phyloP scores from a whole-genome alignment of 2,113 vertebrate species.

The Mustela lutreola region DNA sequence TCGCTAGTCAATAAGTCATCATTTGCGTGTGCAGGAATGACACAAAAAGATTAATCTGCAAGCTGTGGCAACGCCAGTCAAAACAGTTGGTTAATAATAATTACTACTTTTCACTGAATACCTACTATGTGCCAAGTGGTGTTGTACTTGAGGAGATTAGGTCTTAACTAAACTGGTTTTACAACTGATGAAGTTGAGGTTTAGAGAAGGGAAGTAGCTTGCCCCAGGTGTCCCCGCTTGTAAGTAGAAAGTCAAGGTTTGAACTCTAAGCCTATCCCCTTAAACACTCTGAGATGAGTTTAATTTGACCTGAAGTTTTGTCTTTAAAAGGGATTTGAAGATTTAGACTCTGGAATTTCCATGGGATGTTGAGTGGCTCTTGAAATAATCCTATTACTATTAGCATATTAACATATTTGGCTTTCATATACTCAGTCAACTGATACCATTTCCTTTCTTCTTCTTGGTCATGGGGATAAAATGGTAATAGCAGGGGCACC shows the following conservation, averaged over 20 bases:
- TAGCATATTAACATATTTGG: not conserved
- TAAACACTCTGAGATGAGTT: not conserved
- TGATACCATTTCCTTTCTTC: not conserved
- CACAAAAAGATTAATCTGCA: not conserved
- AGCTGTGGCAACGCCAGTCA: not conserved
- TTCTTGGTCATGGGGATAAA: not conserved
- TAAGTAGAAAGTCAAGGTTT: not conserved
- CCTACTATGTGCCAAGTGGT: not conserved
- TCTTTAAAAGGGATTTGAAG: not conserved
- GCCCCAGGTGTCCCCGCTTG: not conserved
- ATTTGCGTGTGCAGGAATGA: not conserved
- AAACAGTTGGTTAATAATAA: constrained; percentile 44
- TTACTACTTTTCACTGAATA: constrained; percentile 3
- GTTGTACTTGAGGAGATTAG: not conserved
- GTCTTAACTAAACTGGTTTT: not conserved
- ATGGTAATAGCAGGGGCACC: not conserved
- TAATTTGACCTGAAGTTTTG: not conserved
- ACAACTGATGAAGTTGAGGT: not conserved
- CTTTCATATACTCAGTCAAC: not conserved
- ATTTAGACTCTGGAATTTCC: constrained; percentile 4
- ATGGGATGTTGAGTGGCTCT: not conserved
- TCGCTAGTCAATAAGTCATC: not conserved
- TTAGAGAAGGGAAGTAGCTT: not conserved
- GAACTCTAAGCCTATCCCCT: not conserved
- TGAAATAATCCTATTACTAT: not conserved